phyloP scores from a whole-genome alignment of 1,140 invertebrate species.

The Drosophila biarmipes region DNA sequence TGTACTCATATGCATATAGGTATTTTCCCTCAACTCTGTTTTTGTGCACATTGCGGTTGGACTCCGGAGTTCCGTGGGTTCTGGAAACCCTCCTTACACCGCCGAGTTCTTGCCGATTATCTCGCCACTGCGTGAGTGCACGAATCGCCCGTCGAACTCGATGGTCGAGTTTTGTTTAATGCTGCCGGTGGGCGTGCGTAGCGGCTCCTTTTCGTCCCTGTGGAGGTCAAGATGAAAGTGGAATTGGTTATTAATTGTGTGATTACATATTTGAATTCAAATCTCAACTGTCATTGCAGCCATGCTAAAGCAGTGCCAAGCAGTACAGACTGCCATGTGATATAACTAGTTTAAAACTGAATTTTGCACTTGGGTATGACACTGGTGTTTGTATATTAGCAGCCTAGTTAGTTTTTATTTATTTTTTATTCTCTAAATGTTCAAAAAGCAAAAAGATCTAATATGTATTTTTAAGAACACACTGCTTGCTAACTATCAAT shows the following conservation, averaged over 20 bases:
- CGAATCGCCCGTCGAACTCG: slow-evolving; percentile 91
- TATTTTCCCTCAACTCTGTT: neutral
- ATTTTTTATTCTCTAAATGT: no score
- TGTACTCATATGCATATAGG: neutral
- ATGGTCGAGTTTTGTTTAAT: slow-evolving; percentile 91
- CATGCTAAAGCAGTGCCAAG: slow-evolving; percentile 10
- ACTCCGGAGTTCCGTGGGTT: slow-evolving; percentile 1
- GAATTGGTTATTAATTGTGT: neutral
- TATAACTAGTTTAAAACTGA: neutral
- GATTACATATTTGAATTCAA: neutral
- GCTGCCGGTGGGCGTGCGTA: slow-evolving; percentile 88
- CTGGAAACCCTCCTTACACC: slow-evolving; percentile 87
- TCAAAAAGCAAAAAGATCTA: no score
- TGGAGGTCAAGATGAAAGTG: slow-evolving; percentile 6
- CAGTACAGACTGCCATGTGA: neutral
- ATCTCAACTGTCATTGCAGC: slow-evolving; percentile 5
- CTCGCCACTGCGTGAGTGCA: slow-evolving; percentile 90
- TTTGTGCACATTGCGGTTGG: slow-evolving; percentile 20
- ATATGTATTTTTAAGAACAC: no score
- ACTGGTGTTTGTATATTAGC: neutral
- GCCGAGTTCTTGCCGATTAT: slow-evolving; percentile 94
- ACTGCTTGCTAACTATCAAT: no score
- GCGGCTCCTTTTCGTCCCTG: slow-evolving; percentile 93
- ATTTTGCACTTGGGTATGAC: neutral
- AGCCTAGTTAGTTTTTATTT: neutral